phyloP scores from a whole-genome alignment of 2,797 vertebrate genomes.

The Clamator glandarius region DNA sequence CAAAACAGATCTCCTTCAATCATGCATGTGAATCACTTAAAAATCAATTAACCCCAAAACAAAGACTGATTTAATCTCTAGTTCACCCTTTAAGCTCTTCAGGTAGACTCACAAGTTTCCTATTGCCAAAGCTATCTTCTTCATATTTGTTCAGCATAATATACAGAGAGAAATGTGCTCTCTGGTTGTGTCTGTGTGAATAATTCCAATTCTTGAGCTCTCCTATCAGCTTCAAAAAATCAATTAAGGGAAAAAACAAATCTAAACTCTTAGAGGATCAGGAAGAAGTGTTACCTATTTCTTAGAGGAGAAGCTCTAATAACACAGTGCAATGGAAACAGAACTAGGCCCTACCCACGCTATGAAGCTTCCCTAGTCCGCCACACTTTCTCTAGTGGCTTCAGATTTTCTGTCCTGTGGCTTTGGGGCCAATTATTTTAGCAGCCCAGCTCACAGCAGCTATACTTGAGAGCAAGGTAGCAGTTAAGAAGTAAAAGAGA shows the following conservation, averaged over 20 bases:
- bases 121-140: not conserved
- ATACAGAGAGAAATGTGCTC: fast-evolving
- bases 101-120: not conserved
- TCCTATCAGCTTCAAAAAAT: not conserved
- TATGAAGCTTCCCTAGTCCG: not conserved
- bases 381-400: not conserved
- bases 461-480: not conserved
- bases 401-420: not conserved
- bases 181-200: not conserved
- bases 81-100: not conserved
- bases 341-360: not conserved
- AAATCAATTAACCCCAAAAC: not conserved
- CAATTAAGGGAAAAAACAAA: not conserved
- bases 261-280: not conserved
- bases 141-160: not conserved
- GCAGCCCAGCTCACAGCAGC: not conserved
- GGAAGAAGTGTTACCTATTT: not conserved
- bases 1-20: not conserved
- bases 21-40: not conserved
- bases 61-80: not conserved
- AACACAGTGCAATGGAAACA: not conserved
- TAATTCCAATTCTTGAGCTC: not conserved
- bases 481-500: not conserved
- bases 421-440: not conserved
- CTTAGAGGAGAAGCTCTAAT: not conserved